Conservation (phyloP, 2,888 invertebrate species). For the Prenolepis imparis region DNA sequence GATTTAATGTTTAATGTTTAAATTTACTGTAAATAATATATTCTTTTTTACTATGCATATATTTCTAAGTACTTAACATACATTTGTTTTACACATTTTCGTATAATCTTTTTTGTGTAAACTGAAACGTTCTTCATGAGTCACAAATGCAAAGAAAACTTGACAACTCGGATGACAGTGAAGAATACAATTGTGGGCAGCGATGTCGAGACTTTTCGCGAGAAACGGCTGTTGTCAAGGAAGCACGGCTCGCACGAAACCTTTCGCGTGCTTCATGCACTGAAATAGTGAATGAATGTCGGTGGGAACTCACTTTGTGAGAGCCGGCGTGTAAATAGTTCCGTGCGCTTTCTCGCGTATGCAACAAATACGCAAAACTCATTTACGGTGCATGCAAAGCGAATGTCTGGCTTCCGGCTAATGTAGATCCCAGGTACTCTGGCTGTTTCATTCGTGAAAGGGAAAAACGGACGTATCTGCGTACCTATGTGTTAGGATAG, state of each 20-base stretch:
- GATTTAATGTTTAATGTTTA: not conserved
- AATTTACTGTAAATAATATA: not conserved
- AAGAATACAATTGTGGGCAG: slow-evolving; percentile 46
- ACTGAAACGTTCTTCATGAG: slow-evolving; percentile 1
- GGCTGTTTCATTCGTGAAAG: slow-evolving; percentile 39
- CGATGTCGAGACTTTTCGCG: slow-evolving; percentile 34
- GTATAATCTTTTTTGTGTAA: not conserved
- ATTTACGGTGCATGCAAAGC: slow-evolving; percentile 47
- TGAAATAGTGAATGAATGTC: slow-evolving; percentile 63
- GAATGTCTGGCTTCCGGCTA: slow-evolving; percentile 55
- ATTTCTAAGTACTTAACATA: not conserved
- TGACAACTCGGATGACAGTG: slow-evolving; percentile 34
- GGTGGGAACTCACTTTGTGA: slow-evolving; percentile 52
- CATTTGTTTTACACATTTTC: not conserved
- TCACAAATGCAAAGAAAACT: not conserved
- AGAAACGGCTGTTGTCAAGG: slow-evolving; percentile 30
- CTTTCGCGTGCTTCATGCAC: slow-evolving; percentile 49
- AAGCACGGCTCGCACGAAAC: slow-evolving; percentile 31
- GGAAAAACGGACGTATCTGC: slow-evolving; percentile 40
- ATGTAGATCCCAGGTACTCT: slow-evolving; percentile 34
- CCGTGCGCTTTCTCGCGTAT: slow-evolving; percentile 48
- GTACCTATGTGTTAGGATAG: slow-evolving; percentile 38
- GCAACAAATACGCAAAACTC: slow-evolving; percentile 58
- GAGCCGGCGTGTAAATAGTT: slow-evolving; percentile 57
- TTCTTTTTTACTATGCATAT: not conserved